Evolutionary conservation across 2,888 invertebrate species (phyloP).

Genomic region (Ashinkailepas kermadecensis): DNA sequence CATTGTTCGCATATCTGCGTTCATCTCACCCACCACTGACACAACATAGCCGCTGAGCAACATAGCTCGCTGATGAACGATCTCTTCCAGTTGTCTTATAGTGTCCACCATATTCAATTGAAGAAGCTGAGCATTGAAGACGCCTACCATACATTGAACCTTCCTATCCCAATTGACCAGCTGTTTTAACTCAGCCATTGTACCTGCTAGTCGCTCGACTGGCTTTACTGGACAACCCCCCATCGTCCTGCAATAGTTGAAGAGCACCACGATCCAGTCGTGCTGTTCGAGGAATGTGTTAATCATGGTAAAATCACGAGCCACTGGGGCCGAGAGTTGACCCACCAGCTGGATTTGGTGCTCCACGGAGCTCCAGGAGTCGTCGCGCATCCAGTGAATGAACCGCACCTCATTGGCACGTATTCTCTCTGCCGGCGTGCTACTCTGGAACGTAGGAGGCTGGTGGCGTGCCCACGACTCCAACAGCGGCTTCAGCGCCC

Average conservation of each 20-base stretch:
- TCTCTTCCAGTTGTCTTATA: neutral
- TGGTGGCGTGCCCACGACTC: neutral
- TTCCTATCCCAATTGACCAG: neutral
- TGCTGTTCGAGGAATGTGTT: neutral
- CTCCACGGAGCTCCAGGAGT: neutral
- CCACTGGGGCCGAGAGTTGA: neutral
- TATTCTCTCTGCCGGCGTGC: neutral
- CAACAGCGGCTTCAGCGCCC: neutral
- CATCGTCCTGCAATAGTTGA: neutral
- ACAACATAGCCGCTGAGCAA: neutral
- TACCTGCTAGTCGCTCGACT: neutral
- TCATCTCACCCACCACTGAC: neutral
- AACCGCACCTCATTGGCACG: neutral
- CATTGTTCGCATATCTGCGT: neutral
- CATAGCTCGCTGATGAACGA: neutral
- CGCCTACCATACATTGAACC: neutral
- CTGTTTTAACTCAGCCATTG: neutral
- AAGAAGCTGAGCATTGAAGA: neutral
- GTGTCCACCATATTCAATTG: neutral
- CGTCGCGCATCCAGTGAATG: neutral
- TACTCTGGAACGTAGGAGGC: neutral
- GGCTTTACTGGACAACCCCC: neutral
- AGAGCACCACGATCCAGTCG: neutral
- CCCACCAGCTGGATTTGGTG: neutral
- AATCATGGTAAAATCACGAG: neutral